A percentile compares a stretch with the other conserved stretches of the same genome.
Conservation (phyloP, 2,797 vertebrate species). For the Gila robusta region DNA sequence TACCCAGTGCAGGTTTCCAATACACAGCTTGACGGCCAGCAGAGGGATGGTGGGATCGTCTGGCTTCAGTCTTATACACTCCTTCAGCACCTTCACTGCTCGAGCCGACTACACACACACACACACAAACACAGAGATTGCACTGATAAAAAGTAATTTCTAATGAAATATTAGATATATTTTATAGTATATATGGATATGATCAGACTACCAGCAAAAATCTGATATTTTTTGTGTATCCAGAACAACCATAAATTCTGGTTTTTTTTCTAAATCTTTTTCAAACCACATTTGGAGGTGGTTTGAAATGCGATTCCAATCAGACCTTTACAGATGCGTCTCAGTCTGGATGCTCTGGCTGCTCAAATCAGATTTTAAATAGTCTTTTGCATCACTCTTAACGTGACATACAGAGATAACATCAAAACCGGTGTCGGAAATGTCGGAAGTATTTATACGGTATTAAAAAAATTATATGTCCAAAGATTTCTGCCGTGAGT, state of each 20-base stretch:
- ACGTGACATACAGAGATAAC: background rate
- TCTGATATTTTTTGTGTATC: background rate
- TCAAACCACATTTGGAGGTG: background rate
- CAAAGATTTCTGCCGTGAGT: background rate
- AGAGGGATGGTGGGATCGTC: conserved; percentile 96
- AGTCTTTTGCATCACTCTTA: background rate
- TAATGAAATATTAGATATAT: background rate
- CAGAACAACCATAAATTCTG: background rate
- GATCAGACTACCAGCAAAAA: background rate
- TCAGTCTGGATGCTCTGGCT: background rate
- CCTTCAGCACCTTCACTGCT: conserved; percentile 96
- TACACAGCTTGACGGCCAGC: conserved; percentile 95
- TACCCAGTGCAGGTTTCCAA: conserved; percentile 98
- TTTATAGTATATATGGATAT: background rate
- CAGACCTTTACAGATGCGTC: background rate
- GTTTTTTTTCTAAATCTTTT: background rate
- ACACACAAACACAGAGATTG: conserved; percentile 41
- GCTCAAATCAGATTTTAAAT: background rate
- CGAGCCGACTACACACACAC: conserved; percentile 84
- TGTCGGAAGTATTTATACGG: background rate
- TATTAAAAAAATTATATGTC: background rate
- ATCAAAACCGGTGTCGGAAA: background rate
- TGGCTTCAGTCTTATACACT: conserved; percentile 95
- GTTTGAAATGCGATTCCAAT: background rate
- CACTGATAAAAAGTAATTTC: background rate